A percentile compares a stretch with the other conserved stretches of the same genome.
These are phyloP conservation scores for Ruditapes philippinarum DNA, from an alignment of 1,140 invertebrate species.

Conservation along the genomic window DNA sequence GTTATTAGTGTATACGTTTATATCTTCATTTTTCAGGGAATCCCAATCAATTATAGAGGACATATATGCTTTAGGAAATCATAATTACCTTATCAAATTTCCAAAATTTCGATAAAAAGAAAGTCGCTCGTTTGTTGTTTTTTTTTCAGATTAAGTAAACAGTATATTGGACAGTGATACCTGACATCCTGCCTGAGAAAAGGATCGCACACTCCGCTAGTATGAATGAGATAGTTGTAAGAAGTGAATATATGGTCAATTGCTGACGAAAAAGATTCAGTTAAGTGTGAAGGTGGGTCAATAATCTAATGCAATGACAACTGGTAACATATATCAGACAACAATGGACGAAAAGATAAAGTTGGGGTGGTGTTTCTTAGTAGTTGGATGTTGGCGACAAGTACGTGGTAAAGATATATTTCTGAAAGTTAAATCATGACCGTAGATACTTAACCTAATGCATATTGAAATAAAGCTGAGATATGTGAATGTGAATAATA, in stretches of 20 bases:
- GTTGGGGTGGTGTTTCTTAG: too few relatives aligned
- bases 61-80: neutral
- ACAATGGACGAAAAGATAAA: too few relatives aligned
- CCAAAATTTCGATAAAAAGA: neutral
- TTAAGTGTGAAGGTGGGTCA: too few relatives aligned
- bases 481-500: too few relatives aligned
- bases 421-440: too few relatives aligned
- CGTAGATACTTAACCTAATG: too few relatives aligned
- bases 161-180: slow-evolving; percentile 20
- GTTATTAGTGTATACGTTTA: neutral
- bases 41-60: neutral
- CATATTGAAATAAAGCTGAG: too few relatives aligned
- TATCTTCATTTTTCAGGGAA: neutral
- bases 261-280: slow-evolving; percentile 9
- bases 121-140: too few relatives aligned
- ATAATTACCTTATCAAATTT: neutral
- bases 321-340: too few relatives aligned
- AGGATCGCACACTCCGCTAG: neutral
- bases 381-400: too few relatives aligned
- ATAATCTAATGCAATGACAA: too few relatives aligned
- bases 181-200: neutral
- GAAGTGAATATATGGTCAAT: slow-evolving; percentile 14
- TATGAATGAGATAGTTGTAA: neutral
- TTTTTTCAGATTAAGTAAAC: neutral
- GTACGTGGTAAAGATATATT: too few relatives aligned